These are phyloP conservation scores for Spermophilus dauricus DNA, from an alignment of 2,113 vertebrate species.

Conservation along the genomic window DNA sequence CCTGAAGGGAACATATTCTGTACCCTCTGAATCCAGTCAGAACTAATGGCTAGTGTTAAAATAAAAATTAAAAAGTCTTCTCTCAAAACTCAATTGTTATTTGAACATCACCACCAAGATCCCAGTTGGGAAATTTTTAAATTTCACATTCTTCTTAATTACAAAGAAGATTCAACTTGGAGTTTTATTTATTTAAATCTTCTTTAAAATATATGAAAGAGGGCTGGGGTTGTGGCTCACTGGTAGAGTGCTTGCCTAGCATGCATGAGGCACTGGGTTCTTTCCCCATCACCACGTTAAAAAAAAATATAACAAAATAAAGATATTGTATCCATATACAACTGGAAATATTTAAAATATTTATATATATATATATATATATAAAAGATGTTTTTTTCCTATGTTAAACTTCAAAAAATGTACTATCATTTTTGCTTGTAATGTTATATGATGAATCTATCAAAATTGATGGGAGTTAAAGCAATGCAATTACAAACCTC, in stretches of 20 bases:
- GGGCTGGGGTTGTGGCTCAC: too few relatives aligned
- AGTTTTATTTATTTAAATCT: neutral
- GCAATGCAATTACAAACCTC: neutral
- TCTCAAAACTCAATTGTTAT: neutral
- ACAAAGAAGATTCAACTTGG: neutral
- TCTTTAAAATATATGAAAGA: neutral
- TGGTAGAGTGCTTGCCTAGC: too few relatives aligned
- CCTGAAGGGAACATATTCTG: neutral
- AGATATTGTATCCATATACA: too few relatives aligned
- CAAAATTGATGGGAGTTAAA: neutral
- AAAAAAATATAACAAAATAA: too few relatives aligned
- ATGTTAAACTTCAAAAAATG: constrained; percentile 50
- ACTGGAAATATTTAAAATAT: too few relatives aligned
- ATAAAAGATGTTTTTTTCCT: neutral
- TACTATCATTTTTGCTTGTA: neutral
- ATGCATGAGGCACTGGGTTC: too few relatives aligned
- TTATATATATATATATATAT: too few relatives aligned
- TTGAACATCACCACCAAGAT: constrained; percentile 10
- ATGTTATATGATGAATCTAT: neutral
- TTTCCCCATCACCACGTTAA: too few relatives aligned
- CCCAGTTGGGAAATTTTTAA: neutral
- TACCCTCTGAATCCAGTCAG: constrained; percentile 1
- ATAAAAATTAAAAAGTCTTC: too few relatives aligned
- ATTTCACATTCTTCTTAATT: constrained; percentile 25
- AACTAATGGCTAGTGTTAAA: neutral